Evolutionary conservation across 2,113 vertebrate genomes (phyloP), one percentile per base, ranked within the genome.

Genomic region (Fulica atra): DNA sequence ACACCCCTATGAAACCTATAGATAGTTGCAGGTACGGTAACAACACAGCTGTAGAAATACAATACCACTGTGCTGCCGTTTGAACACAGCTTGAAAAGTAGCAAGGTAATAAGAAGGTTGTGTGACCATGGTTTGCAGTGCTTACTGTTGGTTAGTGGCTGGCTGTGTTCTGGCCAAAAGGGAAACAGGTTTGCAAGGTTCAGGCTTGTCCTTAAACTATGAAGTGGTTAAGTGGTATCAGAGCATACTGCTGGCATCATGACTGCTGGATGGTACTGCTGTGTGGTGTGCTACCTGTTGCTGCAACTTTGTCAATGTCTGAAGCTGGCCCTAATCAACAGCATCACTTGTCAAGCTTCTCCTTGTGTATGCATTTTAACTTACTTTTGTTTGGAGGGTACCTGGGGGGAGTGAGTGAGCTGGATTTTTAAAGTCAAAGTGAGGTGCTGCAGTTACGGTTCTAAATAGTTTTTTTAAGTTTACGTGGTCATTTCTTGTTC

Each of bases 81-180:
- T 35, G 61, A 65, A 42, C 54, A 25, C 25, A 23, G n/a, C 73
- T 73, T 57, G 65, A 29, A 71, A 93, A 68, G n/a, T n/a, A 48
- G 53, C 16, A 21, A 36, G 57, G 10, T 11, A 24, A 6, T 51
- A 29, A 53, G 53, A 56, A 66, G 16, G 12, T 63, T 70, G 36
- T n/a, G 35, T 68, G 54, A 26, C 28, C 74, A 2, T 25, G 36
- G 13, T 81, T 88, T 68, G 31, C 4, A 1, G 4, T 76, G 9
- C 23, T 54, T 1, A 0, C 25, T 60, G 3, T 54, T 53, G 5
- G 2, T 69, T 53, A 76, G 28, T 2, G 2, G 20, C 3, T 2
- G 7, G 81, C 24, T 81, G 33, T 6, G 1, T 84, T 66, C 40
- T 51, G 36, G 15, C 11, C 16, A 10, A 35, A 53, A 80, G 25